A percentile compares a stretch with the other conserved stretches of the same genome.
Evolutionary conservation across 2,113 vertebrate species (phyloP).

Genomic region (Phyllopteryx taeniolatus): DNA sequence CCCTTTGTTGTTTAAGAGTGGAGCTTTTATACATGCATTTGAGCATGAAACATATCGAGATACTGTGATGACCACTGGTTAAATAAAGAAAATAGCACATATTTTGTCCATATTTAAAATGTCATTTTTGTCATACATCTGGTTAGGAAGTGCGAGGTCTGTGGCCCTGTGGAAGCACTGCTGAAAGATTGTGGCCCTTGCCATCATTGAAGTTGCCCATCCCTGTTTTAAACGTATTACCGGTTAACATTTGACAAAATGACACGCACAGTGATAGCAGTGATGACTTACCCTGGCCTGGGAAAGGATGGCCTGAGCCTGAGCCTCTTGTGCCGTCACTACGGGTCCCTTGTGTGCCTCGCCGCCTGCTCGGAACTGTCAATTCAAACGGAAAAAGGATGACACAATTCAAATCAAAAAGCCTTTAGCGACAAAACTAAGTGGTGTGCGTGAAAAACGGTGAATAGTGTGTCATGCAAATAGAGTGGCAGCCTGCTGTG

Average conservation of each 20-base stretch:
- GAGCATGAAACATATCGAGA: too few relatives aligned
- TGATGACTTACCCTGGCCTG: slow-evolving; percentile 85
- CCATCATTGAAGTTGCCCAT: too few relatives aligned
- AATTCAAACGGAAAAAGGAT: slow-evolving; percentile 22
- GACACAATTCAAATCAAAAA: slow-evolving; percentile 32
- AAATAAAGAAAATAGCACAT: too few relatives aligned
- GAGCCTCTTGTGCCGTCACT: slow-evolving; percentile 91
- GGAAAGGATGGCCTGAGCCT: slow-evolving; percentile 95
- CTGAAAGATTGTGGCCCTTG: too few relatives aligned
- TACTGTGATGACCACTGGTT: too few relatives aligned
- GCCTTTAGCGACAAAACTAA: neutral
- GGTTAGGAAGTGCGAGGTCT: too few relatives aligned
- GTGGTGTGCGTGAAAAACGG: slow-evolving; percentile 18
- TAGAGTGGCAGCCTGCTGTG: slow-evolving; percentile 4
- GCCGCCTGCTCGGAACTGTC: slow-evolving; percentile 91
- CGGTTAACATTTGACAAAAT: neutral
- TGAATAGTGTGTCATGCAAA: slow-evolving; percentile 8
- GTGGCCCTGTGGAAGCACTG: too few relatives aligned
- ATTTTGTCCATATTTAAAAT: too few relatives aligned
- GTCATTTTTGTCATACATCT: too few relatives aligned
- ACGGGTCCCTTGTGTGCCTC: slow-evolving; percentile 90
- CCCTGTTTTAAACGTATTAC: too few relatives aligned
- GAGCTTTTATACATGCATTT: too few relatives aligned
- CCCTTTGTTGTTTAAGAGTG: too few relatives aligned
- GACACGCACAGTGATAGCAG: neutral